phyloP scores from a whole-genome alignment of 2,888 invertebrate genomes.

The Caenorhabditis sp. region DNA sequence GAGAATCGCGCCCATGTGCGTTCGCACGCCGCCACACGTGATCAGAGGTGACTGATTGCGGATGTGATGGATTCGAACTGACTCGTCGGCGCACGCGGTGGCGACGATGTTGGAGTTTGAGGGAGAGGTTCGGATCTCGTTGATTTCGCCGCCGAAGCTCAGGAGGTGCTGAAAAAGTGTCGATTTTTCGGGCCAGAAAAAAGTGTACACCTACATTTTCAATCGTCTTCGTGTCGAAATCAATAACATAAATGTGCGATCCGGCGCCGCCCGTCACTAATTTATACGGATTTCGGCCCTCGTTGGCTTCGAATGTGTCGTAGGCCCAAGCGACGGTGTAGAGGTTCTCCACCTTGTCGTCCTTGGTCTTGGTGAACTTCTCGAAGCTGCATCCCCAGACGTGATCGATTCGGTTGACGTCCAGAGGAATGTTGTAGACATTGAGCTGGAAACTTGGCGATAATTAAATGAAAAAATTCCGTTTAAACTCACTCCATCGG shows the following conservation, averaged over 20 bases:
- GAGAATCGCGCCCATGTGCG: slow-evolving; percentile 86
- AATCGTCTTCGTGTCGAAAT: slow-evolving; percentile 39
- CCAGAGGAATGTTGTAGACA: slow-evolving; percentile 7
- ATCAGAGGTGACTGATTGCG: slow-evolving; percentile 24
- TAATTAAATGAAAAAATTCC: slow-evolving; percentile 5
- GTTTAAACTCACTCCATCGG: slow-evolving; percentile 46
- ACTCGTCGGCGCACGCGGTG: slow-evolving; percentile 75
- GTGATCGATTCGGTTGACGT: background rate
- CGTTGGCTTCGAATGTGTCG: slow-evolving; percentile 50
- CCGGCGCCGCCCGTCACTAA: slow-evolving; percentile 66
- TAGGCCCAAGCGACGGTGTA: slow-evolving; percentile 61
- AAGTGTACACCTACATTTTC: slow-evolving; percentile 51
- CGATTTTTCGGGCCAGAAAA: background rate
- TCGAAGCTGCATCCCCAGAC: background rate
- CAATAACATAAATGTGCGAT: slow-evolving; percentile 72
- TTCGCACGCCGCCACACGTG: slow-evolving; percentile 20
- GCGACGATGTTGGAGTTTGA: slow-evolving; percentile 74
- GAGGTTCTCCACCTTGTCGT: slow-evolving; percentile 40
- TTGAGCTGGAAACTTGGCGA: slow-evolving; percentile 16
- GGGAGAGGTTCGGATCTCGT: slow-evolving; percentile 76
- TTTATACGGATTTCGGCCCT: slow-evolving; percentile 14
- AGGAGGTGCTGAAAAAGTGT: background rate
- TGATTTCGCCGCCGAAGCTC: slow-evolving; percentile 75
- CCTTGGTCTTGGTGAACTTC: background rate
- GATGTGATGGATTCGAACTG: slow-evolving; percentile 60